Percentiles rank a stretch among this genome's conserved stretches.
These are phyloP conservation scores for Drosophila kokeensis DNA, from an alignment of 2,888 invertebrate genomes.

Conservation along the genomic window DNA sequence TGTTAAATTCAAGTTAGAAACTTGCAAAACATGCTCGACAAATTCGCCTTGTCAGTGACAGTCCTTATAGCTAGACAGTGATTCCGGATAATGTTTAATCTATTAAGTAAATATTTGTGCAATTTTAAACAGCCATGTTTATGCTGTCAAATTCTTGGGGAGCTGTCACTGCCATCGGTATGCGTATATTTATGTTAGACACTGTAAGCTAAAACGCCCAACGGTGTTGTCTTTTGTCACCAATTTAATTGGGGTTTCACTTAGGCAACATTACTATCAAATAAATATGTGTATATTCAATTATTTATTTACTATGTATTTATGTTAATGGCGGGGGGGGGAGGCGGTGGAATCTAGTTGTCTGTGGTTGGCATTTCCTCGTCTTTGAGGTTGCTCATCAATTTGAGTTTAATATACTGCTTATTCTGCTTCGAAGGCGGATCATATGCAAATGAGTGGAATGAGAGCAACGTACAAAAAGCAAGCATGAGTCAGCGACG, in stretches of 20 bases:
- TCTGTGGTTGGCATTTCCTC: conserved; percentile 33
- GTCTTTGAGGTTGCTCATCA: conserved; percentile 52
- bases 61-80: background rate
- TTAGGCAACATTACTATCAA: background rate
- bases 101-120: background rate
- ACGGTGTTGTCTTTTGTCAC: background rate
- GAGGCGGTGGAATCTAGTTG: background rate
- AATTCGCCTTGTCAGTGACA: background rate
- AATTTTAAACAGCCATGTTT: background rate
- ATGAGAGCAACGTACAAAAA: conserved; percentile 3
- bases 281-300: background rate
- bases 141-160: background rate
- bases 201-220: background rate
- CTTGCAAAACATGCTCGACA: background rate
- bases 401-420: conserved; percentile 58
- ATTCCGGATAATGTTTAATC: background rate
- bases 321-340: background rate
- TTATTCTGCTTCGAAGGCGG: conserved; percentile 35
- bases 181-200: background rate
- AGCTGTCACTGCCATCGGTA: background rate
- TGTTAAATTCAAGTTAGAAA: background rate
- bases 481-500: conserved; percentile 33
- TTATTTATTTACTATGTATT: background rate
- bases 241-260: background rate
- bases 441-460: conserved; percentile 62